Evolutionary conservation across 1,140 invertebrate genomes (phyloP).

Genomic region (Maconellicoccus hirsutus): DNA sequence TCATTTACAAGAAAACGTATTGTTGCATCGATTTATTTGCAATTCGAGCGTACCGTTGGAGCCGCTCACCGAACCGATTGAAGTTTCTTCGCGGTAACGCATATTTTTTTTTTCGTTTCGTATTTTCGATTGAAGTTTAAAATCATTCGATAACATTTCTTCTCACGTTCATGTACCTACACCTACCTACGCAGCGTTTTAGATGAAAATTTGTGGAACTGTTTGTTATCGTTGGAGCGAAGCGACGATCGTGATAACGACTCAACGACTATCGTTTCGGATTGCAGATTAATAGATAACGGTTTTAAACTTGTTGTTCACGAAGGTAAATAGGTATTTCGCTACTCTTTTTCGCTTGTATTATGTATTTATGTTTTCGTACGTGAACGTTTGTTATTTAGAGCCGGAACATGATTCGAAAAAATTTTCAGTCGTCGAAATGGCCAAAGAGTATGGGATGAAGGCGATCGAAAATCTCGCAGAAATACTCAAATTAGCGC

Average conservation of each 20-base stretch:
- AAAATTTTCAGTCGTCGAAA: neutral
- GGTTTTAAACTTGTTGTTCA: constrained; percentile 28
- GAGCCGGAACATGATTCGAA: neutral
- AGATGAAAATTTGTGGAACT: constrained; percentile 26
- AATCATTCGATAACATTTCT: neutral
- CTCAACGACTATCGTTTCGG: constrained; percentile 26
- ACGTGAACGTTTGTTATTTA: neutral
- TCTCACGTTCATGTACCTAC: neutral
- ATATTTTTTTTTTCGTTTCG: too few relatives aligned
- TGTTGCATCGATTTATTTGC: constrained; percentile 26
- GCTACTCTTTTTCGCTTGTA: neutral
- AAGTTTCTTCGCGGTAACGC: constrained; percentile 25
- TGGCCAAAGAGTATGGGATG: neutral
- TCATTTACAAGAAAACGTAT: constrained; percentile 28
- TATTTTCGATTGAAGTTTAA: neutral
- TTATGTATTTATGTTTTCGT: neutral
- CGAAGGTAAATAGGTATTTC: neutral
- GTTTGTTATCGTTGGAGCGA: constrained; percentile 26
- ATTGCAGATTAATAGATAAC: constrained; percentile 30
- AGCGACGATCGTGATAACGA: constrained; percentile 24
- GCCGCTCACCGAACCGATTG: constrained; percentile 26
- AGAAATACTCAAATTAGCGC: neutral
- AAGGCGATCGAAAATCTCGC: neutral
- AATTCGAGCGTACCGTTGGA: constrained; percentile 27
- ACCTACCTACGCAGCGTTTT: constrained; percentile 25